Base-by-base conservation (phyloP, 2,888 invertebrate genomes). In the Polydrusus tereticollis region DNA sequence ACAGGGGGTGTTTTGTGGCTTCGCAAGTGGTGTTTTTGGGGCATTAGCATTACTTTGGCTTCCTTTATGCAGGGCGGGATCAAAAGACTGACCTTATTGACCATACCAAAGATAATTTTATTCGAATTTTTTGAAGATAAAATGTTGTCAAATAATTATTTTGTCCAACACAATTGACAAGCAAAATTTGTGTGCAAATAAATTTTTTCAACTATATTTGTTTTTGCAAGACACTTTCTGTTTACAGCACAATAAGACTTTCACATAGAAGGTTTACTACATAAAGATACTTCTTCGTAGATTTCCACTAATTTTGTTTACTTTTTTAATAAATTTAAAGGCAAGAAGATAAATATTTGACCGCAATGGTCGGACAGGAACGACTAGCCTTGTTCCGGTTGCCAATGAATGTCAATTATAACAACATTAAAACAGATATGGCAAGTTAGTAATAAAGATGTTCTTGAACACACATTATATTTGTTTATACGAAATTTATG, bases 1-100 rank as follows among this genome's bases (percentile, higher is more conserved):
- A 26, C 58, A 52, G 64, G 64, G 64, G 64, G 64, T 50, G 64
- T 41, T 36, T 33, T 50, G 38, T 58, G 10, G 21, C 36, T 58
- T 59, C n/a, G 43, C 41, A 41, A 43, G 21, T 43, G 38, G 59
- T 41, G 43, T 41, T 59, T 55, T 55, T 55, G 52, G 18, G 8
- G 18, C 14, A 55, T 55, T 55, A 55, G 16, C 33, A 55, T 8
- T 33, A 55, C 29, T 26, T 26, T 26, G 26, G 26, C 26, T 26
- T 26, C 6, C 26, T 29, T 10, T 16, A 10, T 29, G 29, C 29
- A 55, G 18, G 52, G 26, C 18, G 52, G 29, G 52, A 2, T 23
- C 14, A 26, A n/a, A 14, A 7, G 41, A 1, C 36, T 36, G 36
- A 41, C 16, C 1, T 4, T 16, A 41, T 16, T 6, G 14, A 16